Conservation (phyloP, 2,888 invertebrate genomes). For the Cataglyphis rosenhaueri region DNA sequence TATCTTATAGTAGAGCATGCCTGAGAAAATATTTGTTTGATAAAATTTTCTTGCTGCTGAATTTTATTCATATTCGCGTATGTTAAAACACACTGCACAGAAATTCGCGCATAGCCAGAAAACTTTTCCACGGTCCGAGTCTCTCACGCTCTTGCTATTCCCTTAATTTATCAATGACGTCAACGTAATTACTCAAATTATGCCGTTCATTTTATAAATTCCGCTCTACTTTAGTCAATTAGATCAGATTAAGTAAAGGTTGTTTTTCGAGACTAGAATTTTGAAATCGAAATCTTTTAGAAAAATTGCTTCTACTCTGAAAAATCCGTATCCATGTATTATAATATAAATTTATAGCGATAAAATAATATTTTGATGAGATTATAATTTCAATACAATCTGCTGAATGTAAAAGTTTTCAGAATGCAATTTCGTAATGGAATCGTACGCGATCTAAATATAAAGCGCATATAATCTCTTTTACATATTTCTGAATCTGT, state of each 20-base stretch:
- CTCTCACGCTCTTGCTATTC: conserved; percentile 50
- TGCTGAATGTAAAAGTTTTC: background rate
- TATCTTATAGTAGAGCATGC: background rate
- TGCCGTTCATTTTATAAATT: conserved; percentile 54
- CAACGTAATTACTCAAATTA: conserved; percentile 68
- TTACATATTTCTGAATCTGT: background rate
- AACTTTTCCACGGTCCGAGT: conserved; percentile 40
- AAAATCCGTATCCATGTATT: background rate
- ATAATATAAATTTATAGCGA: no score
- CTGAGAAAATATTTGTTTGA: background rate
- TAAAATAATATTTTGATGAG: background rate
- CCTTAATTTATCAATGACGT: conserved; percentile 62
- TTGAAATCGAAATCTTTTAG: conserved; percentile 7
- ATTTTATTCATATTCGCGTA: background rate
- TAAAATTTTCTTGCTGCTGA: background rate
- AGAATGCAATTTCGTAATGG: conserved; percentile 42
- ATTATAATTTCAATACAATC: background rate
- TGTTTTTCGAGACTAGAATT: background rate
- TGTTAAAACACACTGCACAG: conserved; percentile 2
- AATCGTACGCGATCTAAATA: background rate
- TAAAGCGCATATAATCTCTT: background rate
- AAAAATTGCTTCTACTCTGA: background rate
- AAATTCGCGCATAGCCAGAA: conserved; percentile 16
- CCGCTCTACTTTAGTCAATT: conserved; percentile 39
- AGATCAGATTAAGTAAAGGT: background rate